Percentiles rank a stretch among this genome's conserved stretches.
phyloP scores from a whole-genome alignment of 1,140 invertebrate species.

The Melanaphis sacchari region DNA sequence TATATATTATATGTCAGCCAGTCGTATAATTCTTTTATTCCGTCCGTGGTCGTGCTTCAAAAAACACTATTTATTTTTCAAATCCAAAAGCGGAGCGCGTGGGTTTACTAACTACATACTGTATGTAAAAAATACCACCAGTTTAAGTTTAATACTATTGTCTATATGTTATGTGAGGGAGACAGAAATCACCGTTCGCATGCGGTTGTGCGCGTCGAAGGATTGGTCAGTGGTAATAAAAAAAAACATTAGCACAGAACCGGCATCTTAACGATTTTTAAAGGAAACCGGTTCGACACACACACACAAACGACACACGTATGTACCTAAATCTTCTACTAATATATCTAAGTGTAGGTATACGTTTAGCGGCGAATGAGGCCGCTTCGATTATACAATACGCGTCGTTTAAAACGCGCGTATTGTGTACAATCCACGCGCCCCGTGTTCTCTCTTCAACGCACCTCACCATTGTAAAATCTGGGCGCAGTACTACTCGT shows the following conservation, averaged over 20 bases:
- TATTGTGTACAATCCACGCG: background rate
- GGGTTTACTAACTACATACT: background rate
- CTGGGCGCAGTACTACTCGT: background rate
- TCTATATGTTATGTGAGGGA: background rate
- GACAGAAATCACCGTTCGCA: background rate
- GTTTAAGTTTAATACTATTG: background rate
- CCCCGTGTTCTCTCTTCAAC: background rate
- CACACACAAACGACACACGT: too few relatives aligned
- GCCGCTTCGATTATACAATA: background rate
- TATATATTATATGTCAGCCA: background rate
- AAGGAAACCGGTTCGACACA: constrained; percentile 9
- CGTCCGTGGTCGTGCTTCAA: background rate
- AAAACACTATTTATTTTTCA: background rate
- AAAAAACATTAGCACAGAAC: constrained; percentile 12
- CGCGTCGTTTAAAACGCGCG: background rate
- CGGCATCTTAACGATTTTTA: background rate
- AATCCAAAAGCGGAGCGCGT: background rate
- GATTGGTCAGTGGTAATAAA: background rate
- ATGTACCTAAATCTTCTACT: constrained; percentile 1
- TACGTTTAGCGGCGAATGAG: background rate
- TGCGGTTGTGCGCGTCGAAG: background rate
- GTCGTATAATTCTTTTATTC: background rate
- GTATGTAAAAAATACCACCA: background rate
- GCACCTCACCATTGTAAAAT: background rate
- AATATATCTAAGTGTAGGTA: background rate